Conservation (phyloP, 2,888 invertebrate genomes). For the Platycheirus rosarum region DNA sequence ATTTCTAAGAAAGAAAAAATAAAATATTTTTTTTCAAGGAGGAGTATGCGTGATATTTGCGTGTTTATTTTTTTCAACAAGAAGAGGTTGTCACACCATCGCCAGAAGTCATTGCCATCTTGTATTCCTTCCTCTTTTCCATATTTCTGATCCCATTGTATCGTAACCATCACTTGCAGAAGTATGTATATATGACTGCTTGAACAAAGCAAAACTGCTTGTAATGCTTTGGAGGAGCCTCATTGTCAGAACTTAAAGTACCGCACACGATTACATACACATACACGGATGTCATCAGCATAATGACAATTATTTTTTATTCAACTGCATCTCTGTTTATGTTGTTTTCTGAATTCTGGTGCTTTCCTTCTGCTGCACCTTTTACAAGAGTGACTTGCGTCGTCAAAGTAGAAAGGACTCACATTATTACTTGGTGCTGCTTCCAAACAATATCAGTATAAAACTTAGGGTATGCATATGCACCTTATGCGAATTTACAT, state of each 20-base stretch:
- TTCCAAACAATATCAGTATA: constrained; percentile 37
- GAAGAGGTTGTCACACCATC: constrained; percentile 41
- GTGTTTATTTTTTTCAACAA: background rate
- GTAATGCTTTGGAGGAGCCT: constrained; percentile 65
- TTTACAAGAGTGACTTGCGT: constrained; percentile 60
- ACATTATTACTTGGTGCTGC: constrained; percentile 61
- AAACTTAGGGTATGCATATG: constrained; percentile 47
- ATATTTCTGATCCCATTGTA: constrained; percentile 64
- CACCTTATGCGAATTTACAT: background rate
- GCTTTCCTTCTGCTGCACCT: constrained; percentile 37
- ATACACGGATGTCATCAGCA: constrained; percentile 69
- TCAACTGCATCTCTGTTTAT: constrained; percentile 58
- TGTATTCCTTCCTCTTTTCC: constrained; percentile 58
- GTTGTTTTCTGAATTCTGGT: constrained; percentile 8
- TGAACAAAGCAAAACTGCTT: constrained; percentile 55
- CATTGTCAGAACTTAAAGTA: constrained; percentile 67
- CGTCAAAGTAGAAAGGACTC: constrained; percentile 70
- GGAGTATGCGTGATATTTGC: background rate
- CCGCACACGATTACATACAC: constrained; percentile 33
- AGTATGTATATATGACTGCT: constrained; percentile 2
- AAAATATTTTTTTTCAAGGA: constrained; percentile 4
- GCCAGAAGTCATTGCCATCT: constrained; percentile 68
- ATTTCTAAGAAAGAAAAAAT: constrained; percentile 9
- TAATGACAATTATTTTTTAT: constrained; percentile 74
- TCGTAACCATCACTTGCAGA: constrained; percentile 64